Base-by-base conservation (phyloP, 1,140 invertebrate genomes). In the Pseudoatta argentina region DNA sequence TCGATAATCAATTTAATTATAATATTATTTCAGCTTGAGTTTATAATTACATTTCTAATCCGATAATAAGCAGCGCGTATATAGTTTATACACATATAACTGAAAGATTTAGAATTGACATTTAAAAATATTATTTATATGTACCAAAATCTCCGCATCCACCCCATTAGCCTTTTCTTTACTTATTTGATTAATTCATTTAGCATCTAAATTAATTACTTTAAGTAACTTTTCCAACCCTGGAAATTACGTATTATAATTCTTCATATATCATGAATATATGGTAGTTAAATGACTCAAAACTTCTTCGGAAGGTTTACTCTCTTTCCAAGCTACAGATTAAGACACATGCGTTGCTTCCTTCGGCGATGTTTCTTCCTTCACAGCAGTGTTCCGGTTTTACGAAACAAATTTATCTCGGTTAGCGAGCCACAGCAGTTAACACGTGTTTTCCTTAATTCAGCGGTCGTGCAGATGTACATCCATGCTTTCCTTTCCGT, bases 401-500 rank as follows among this genome's bases (percentile, higher is more conserved):
- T 30, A 6, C 30, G n/a, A 24, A 39, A 66, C 44, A 55, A 66
- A 66, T 85, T 78, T 53, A 66, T 67, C n/a, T 78, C 8, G 61
- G 39, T 69, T 51, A 16, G 73, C 27, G 14, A 64, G n/a, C 2
- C 27, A 34, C 39, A 21, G 14, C 82, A 44, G 48, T 85, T 85
- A 85, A 55, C 61, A 85, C 48, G 51, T 78, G 82, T 44, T 85
- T 85, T 63, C 73, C 21, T 85, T 66, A 78, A 85, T 77, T 66
- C 51, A 78, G 16, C 30, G 30, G 61, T 57, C 48, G 30, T 48
- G 34, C 59, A 73, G 53, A 75, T 75, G 55, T 63, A 64, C 27
- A 16, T 44, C 39, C 24, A 24, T 12, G 48, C 12, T 64, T 77
- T 30, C 44, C 34, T 39, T 51, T n/a, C 7, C 21, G 24, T 77